Evolutionary conservation across 2,113 vertebrate genomes (phyloP).

Genomic region (Lepidothrix coronata): DNA sequence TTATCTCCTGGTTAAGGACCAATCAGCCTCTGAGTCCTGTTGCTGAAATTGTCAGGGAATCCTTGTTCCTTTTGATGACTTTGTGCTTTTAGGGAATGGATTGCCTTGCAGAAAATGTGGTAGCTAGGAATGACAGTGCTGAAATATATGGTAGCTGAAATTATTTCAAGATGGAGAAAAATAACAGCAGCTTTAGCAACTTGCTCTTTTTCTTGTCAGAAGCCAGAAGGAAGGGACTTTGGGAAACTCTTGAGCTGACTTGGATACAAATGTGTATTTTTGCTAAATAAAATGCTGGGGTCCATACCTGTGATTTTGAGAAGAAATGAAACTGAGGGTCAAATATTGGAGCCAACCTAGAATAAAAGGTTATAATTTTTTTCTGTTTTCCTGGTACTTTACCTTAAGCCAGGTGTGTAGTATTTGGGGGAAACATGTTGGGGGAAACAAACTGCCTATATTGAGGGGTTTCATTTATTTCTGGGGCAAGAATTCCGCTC

Average conservation of each 20-base stretch:
- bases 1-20: neutral
- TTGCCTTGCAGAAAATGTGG: neutral
- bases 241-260: neutral
- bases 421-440: neutral
- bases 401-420: neutral
- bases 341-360: neutral
- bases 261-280: neutral
- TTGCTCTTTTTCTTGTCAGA: neutral
- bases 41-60: neutral
- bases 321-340: neutral
- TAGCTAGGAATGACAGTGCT: neutral
- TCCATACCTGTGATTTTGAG: neutral
- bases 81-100: neutral
- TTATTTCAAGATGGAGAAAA: neutral
- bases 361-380: neutral
- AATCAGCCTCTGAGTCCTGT: neutral
- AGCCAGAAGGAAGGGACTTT: neutral
- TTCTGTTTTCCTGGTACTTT: neutral
- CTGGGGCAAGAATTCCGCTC: neutral
- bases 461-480: neutral
- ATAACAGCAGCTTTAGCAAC: neutral
- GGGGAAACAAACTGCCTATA: accelerated
- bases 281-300: neutral
- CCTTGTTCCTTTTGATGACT: neutral
- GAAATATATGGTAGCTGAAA: neutral